A percentile compares a stretch with the other conserved stretches of the same genome.
These are phyloP conservation scores for Ciconia nigra DNA, from an alignment of 2,797 vertebrate species.

Conservation along the genomic window DNA sequence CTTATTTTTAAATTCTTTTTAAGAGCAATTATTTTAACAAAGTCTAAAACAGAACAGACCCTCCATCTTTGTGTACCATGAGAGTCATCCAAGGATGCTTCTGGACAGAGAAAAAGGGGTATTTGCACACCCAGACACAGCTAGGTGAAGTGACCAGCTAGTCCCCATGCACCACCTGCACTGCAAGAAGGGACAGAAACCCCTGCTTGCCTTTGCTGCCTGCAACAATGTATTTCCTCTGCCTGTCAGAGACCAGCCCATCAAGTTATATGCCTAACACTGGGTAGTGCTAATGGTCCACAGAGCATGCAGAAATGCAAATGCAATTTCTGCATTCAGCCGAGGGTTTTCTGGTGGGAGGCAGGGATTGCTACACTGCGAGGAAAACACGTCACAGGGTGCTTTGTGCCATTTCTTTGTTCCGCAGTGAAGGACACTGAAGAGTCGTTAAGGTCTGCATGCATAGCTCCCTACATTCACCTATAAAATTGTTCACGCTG, in stretches of 20 bases:
- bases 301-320: background rate
- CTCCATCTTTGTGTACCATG: background rate
- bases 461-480: background rate
- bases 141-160: background rate
- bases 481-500: background rate
- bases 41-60: background rate
- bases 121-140: background rate
- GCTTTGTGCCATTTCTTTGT: background rate
- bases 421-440: background rate
- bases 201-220: accelerated
- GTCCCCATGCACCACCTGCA: background rate
- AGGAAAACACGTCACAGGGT: background rate
- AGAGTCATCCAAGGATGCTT: background rate
- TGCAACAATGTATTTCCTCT: background rate
- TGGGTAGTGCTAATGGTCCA: background rate
- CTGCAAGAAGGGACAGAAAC: background rate
- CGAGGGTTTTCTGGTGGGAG: background rate
- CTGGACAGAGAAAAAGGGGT: background rate
- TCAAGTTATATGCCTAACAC: background rate
- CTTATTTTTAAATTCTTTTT: background rate
- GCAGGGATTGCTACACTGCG: background rate
- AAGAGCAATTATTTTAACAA: background rate
- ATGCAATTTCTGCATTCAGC: background rate
- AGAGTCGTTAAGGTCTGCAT: background rate
- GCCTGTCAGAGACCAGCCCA: background rate